A percentile compares a stretch with the other conserved stretches of the same genome.
Evolutionary conservation across 2,113 vertebrate genomes (phyloP).

Genomic region (Mustela nigripes): DNA sequence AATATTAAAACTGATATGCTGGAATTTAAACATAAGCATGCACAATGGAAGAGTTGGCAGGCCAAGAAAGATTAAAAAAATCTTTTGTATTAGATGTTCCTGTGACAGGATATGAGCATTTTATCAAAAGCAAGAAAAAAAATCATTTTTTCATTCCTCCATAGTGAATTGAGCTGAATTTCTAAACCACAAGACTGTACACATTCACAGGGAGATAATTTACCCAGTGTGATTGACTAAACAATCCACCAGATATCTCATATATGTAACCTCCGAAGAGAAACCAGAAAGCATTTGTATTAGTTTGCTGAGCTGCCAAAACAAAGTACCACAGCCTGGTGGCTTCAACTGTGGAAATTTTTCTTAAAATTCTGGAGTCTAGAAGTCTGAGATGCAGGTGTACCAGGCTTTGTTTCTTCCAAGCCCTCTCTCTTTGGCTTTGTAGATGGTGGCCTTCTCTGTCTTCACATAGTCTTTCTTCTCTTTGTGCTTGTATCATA

Average conservation of each 20-base stretch:
- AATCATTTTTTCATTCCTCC: slow-evolving; percentile 12
- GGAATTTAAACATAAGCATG: not conserved
- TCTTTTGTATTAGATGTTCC: not conserved
- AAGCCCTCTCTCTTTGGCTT: not conserved
- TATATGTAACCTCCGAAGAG: not conserved
- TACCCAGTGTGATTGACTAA: not conserved
- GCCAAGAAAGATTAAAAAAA: not conserved
- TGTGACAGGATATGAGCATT: not conserved
- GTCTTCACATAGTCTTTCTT: not conserved
- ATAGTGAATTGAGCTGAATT: slow-evolving; percentile 19
- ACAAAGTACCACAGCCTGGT: not conserved
- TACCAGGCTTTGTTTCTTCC: not conserved
- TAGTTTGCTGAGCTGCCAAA: not conserved
- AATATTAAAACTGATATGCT: not conserved
- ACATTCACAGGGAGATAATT: not conserved
- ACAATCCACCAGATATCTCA: not conserved
- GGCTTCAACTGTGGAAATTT: not conserved
- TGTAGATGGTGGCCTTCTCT: not conserved
- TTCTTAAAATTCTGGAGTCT: not conserved
- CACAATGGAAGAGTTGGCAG: not conserved
- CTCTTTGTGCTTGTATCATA: not conserved
- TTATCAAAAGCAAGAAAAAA: not conserved
- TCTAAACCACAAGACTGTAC: not conserved
- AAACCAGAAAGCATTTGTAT: not conserved
- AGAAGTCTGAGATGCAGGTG: not conserved